phyloP scores from a whole-genome alignment of 2,888 invertebrate species.

The Ophion ellenae region DNA sequence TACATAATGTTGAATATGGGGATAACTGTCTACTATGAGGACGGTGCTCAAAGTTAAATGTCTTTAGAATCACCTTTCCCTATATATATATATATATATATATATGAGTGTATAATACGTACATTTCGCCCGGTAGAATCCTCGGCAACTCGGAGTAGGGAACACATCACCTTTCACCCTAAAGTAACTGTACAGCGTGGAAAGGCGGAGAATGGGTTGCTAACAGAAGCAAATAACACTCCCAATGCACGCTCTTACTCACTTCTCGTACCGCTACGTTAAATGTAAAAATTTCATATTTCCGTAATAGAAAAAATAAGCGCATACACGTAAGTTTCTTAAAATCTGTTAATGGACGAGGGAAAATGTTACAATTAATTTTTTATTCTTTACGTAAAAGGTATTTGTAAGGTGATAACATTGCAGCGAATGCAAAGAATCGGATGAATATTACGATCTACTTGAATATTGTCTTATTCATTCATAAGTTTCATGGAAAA shows the following conservation, averaged over 20 bases:
- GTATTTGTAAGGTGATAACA: too few species aligned
- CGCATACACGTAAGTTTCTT: slow-evolving; percentile 4
- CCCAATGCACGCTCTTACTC: slow-evolving; percentile 55
- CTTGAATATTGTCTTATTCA: slow-evolving; percentile 1
- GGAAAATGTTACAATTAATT: too few species aligned
- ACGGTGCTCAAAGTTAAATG: not conserved
- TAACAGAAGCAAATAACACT: slow-evolving; percentile 69
- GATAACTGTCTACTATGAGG: not conserved
- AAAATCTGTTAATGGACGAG: not conserved
- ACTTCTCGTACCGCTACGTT: slow-evolving; percentile 58
- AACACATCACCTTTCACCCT: slow-evolving; percentile 76
- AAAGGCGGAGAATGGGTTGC: slow-evolving; percentile 73
- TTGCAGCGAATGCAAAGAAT: not conserved
- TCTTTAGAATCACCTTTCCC: not conserved
- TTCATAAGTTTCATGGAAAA: slow-evolving; percentile 8
- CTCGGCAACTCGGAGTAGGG: slow-evolving; percentile 48
- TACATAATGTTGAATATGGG: not conserved
- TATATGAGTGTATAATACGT: slow-evolving; percentile 1
- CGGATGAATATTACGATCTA: not conserved
- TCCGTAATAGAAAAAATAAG: not conserved
- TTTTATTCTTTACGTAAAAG: too few species aligned
- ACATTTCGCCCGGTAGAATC: slow-evolving; percentile 46
- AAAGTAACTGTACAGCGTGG: slow-evolving; percentile 75
- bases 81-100: not conserved
- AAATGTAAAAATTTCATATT: slow-evolving; percentile 41